Evolutionary conservation across 2,113 vertebrate genomes (phyloP).

Genomic region (Terrapene triunguis): DNA sequence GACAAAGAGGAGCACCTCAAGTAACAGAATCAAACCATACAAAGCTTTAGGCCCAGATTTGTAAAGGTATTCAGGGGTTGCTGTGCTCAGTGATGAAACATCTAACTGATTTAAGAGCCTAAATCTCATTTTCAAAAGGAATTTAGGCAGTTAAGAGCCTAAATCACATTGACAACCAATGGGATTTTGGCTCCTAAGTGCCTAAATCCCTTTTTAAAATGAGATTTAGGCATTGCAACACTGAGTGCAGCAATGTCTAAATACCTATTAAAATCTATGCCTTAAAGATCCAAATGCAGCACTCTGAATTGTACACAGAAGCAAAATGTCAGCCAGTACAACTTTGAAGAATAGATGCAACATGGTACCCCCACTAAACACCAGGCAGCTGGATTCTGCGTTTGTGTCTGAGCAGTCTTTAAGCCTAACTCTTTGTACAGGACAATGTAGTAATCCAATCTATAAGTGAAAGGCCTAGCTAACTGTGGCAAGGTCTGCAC

Average conservation of each 20-base stretch:
- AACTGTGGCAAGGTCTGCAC: accelerated
- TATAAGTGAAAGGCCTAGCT: accelerated
- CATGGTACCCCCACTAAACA: neutral
- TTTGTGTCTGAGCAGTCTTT: neutral
- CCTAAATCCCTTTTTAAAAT: too few relatives aligned
- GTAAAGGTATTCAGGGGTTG: neutral
- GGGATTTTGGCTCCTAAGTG: too few relatives aligned
- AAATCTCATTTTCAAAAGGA: too few relatives aligned
- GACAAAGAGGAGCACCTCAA: neutral
- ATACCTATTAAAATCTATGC: neutral
- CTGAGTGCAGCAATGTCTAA: too few relatives aligned
- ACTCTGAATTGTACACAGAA: neutral
- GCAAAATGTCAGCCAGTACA: neutral
- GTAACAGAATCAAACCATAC: neutral
- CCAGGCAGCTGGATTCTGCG: neutral
- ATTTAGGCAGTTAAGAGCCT: too few relatives aligned
- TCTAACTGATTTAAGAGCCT: neutral
- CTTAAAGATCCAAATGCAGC: neutral
- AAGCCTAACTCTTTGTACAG: neutral
- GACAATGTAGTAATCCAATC: accelerated
- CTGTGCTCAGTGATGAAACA: neutral
- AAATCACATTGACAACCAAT: too few relatives aligned
- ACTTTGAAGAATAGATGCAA: neutral
- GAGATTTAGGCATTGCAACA: too few relatives aligned
- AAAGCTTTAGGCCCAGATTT: too few relatives aligned